A percentile compares a stretch with the other conserved stretches of the same genome.
Conservation (phyloP, 2,797 vertebrate genomes). For the Oceanodroma leucorhoa region DNA sequence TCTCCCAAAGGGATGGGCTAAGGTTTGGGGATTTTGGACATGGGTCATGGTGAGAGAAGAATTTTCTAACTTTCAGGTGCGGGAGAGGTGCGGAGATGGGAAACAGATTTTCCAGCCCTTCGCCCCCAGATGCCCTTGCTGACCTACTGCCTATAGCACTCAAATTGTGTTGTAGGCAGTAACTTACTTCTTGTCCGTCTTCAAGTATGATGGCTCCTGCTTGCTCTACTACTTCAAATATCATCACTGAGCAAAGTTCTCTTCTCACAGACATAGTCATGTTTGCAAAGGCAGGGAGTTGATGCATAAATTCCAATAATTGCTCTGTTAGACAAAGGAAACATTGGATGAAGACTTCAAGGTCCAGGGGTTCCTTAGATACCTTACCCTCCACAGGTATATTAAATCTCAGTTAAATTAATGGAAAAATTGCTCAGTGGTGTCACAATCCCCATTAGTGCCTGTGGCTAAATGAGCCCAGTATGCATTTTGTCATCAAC, state of each 20-base stretch:
- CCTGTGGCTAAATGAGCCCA: neutral
- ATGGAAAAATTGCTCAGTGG: neutral
- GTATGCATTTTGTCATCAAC: neutral
- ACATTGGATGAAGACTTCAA: neutral
- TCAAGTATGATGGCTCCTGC: conserved; percentile 83
- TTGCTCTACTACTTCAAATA: conserved; percentile 87
- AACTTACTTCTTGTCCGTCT: conserved; percentile 78
- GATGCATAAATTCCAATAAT: conserved; percentile 87
- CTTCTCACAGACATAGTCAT: conserved; percentile 90
- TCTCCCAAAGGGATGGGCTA: neutral
- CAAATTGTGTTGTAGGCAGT: neutral
- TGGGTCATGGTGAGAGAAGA: rapidly evolving
- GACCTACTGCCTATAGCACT: neutral
- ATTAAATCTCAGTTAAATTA: neutral
- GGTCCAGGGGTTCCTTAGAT: neutral
- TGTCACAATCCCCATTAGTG: neutral
- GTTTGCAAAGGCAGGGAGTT: conserved; percentile 87
- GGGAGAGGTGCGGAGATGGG: rapidly evolving
- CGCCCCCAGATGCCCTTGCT: neutral
- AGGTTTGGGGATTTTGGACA: neutral
- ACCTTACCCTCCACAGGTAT: neutral
- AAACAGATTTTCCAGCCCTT: neutral
- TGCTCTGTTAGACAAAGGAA: conserved; percentile 77
- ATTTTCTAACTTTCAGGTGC: neutral
- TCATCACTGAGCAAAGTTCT: conserved; percentile 87